A percentile compares a stretch with the other conserved stretches of the same genome.
These are phyloP conservation scores for Podarcis muralis DNA, from an alignment of 2,113 vertebrate species.

Conservation along the genomic window DNA sequence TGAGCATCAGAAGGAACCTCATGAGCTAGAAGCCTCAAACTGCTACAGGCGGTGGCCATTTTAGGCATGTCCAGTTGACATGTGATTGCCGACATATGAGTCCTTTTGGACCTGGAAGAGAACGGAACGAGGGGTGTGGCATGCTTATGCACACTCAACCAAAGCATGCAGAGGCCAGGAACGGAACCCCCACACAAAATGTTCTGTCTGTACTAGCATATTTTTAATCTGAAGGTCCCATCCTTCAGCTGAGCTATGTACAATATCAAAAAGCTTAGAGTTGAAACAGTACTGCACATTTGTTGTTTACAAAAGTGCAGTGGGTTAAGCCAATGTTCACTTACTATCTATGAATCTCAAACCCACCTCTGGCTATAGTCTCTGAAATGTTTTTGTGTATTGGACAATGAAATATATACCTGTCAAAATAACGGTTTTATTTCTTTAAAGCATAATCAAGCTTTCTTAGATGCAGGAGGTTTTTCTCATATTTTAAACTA, in stretches of 20 bases:
- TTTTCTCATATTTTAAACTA: background rate
- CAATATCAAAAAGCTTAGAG: background rate
- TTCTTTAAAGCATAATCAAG: background rate
- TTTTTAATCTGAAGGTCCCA: background rate
- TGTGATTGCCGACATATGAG: too few species aligned
- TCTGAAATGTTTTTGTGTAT: too few species aligned
- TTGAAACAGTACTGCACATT: slow-evolving; percentile 21
- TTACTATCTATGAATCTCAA: background rate
- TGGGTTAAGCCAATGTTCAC: background rate
- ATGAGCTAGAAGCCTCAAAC: background rate
- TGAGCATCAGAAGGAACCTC: background rate
- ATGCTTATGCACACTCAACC: too few species aligned
- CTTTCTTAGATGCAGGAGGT: background rate
- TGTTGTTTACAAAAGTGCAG: background rate
- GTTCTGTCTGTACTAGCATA: too few species aligned
- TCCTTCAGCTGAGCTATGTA: slow-evolving; percentile 15
- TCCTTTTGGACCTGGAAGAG: too few species aligned
- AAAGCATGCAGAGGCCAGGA: too few species aligned
- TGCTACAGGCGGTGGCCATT: background rate
- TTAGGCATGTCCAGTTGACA: too few species aligned
- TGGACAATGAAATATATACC: background rate
- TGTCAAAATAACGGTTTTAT: background rate
- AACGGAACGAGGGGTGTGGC: too few species aligned
- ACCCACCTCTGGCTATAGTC: background rate
- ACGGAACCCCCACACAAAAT: too few species aligned